Base-by-base conservation (phyloP, 1,140 invertebrate genomes). In the Drosophila orosa region DNA sequence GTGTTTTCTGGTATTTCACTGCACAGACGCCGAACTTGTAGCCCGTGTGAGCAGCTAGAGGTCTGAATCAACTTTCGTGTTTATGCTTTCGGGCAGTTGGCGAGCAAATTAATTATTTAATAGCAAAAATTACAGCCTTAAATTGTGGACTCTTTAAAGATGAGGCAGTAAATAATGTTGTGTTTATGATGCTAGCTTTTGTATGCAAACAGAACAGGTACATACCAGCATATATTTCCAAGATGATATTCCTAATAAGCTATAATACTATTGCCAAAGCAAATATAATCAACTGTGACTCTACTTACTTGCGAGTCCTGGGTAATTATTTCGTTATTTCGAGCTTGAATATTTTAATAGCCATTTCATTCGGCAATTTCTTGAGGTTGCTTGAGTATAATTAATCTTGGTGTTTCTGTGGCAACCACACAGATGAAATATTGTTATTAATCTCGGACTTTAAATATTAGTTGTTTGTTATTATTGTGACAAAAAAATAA, bases 41-140 rank as follows among this genome's bases (percentile, higher is more conserved):
- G 29, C n/a, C 56, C 24, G 8, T 24, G 25, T 25, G 3, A 42
- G 29, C 60, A 42, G 35, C 47, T 66, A 65, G 67, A 66, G 61
- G 48, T 68, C 45, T 68, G 42, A 40, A 71, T 71, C 50, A 48
- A 56, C 44, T 71, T 72, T 35, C 31, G 42, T 57, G 66, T 58
- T 71, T 71, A 57, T 71, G 31, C 2, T 29, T 42, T 45, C 22
- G 17, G 48, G 15, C 47, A 69, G 47, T 69, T 54, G 66, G 62
- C 47, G 8, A 67, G 63, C 52, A 56, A 56, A 69, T 71, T 25
- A 71, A 71, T 71, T 69, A 71, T 71, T 71, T 44, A 57, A 35
- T 7, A 47, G 48, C 19, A n/a, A 37, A 45, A 35, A 27, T 57
- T 55, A 29, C 33, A 31, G 63, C 29, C 33, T n/a, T 25, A 22